Base-by-base conservation (phyloP, 1,140 invertebrate species). In the Papilio dardanus region DNA sequence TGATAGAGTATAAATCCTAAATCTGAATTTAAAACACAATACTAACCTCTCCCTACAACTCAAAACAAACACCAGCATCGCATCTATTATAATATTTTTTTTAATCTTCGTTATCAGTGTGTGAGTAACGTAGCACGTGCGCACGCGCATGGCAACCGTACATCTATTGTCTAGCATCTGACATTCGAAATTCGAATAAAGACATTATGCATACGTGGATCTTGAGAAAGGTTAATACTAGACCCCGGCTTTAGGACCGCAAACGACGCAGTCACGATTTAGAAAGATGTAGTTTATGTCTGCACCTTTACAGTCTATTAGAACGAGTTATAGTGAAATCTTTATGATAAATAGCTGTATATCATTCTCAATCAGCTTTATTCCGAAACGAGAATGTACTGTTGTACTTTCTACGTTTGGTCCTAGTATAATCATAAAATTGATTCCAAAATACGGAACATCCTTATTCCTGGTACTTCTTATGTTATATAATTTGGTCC, bases 201-300 rank as follows among this genome's bases (percentile, higher is more conserved):
- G 33, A 76, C 69, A 65, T 73, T 76, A 65, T 54, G 46, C 69
- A 80, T 76, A 73, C 58, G 82, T 77, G 81, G 83, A 83, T 78
- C 75, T 19, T 77, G 77, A 82, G 84, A 88, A 86, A 86, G 85
- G 83, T 85, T 86, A 86, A 81, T 79, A 76, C 73, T 74, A 75
- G 74, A 80, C 80, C 80, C 81, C 78, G 77, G 65, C 74, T 78
- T 79, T 74, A 81, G 76, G 75, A 76, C 75, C 76, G 66, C 40
- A 81, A 85, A 82, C 73, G 76, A 79, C 76, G 78, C 68, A 77
- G 84, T 90, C 88, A 90, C 88, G 88, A 86, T 80, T 86, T 83
- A 83, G 85, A 86, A 86, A 86, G 80, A 88, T 82, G 69, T 78
- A 79, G 76, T 78, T 68, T 83, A 78, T 76, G 58, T 78, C 37